phyloP scores from a whole-genome alignment of 1,140 invertebrate species.

The Tetraneura akinire region DNA sequence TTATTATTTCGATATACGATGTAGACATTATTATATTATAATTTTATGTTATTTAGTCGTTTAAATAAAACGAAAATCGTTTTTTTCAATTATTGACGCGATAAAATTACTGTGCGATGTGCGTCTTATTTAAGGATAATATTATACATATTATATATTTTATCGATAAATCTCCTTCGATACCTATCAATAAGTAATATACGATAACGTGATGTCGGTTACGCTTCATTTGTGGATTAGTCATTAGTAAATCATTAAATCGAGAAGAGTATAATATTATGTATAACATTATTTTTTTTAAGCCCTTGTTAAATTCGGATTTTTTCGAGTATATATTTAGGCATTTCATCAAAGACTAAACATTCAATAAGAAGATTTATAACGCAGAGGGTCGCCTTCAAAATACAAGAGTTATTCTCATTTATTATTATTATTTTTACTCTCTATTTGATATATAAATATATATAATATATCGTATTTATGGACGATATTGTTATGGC shows the following conservation, averaged over 20 bases:
- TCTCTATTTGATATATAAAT: slow-evolving; percentile 6
- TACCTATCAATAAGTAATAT: neutral
- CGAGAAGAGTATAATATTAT: neutral
- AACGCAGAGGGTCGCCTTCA: slow-evolving; percentile 1
- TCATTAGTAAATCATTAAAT: slow-evolving; percentile 44
- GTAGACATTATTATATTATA: too few relatives aligned
- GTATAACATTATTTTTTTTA: neutral
- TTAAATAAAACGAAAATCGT: too few relatives aligned
- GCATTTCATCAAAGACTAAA: neutral
- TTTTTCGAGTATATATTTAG: slow-evolving; percentile 1
- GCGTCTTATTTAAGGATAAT: too few relatives aligned
- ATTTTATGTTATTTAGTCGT: too few relatives aligned
- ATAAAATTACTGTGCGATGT: too few relatives aligned
- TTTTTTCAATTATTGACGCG: too few relatives aligned
- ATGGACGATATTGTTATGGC: slow-evolving; percentile 11
- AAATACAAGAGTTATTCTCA: slow-evolving; percentile 31
- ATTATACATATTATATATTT: too few relatives aligned
- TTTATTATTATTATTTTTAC: slow-evolving; percentile 29
- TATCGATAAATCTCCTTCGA: neutral
- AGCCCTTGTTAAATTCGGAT: slow-evolving; percentile 35
- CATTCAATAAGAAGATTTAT: slow-evolving; percentile 46
- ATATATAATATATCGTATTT: slow-evolving; percentile 5
- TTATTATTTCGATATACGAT: too few relatives aligned
- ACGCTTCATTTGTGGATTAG: slow-evolving; percentile 38
- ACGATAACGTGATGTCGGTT: neutral